These are phyloP conservation scores for Hydrotaea diabolus DNA, from an alignment of 2,888 invertebrate species.

Conservation along the genomic window DNA sequence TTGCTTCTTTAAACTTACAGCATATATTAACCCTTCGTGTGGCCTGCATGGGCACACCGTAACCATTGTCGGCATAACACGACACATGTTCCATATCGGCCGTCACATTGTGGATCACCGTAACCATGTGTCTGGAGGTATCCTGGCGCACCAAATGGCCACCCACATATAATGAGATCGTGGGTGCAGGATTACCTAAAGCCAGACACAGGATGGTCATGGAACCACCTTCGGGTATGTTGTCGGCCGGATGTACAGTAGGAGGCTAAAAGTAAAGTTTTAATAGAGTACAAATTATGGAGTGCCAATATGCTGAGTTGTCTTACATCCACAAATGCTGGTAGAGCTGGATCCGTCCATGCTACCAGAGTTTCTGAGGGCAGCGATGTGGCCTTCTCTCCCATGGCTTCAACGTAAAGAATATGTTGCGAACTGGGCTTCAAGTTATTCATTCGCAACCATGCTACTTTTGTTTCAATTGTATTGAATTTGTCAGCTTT, in stretches of 20 bases:
- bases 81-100: slow-evolving; percentile 92
- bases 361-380: slow-evolving; percentile 91
- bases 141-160: slow-evolving; percentile 90
- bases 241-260: slow-evolving; percentile 90
- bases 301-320: neutral
- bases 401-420: slow-evolving; percentile 88
- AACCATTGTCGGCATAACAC: slow-evolving; percentile 93
- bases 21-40: slow-evolving; percentile 90
- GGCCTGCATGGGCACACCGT: slow-evolving; percentile 93
- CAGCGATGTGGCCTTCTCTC: slow-evolving; percentile 86
- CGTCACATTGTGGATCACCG: slow-evolving; percentile 91
- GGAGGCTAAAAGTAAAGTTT: slow-evolving; percentile 84
- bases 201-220: slow-evolving; percentile 93
- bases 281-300: no score
- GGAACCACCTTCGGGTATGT: slow-evolving; percentile 91
- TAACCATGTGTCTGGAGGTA: slow-evolving; percentile 91
- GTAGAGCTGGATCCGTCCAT: slow-evolving; percentile 93
- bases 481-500: slow-evolving; percentile 84
- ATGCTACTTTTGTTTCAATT: slow-evolving; percentile 86
- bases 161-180: slow-evolving; percentile 89
- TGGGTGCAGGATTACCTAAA: slow-evolving; percentile 92
- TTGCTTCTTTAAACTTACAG: slow-evolving; percentile 86
- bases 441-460: slow-evolving; percentile 86
- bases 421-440: slow-evolving; percentile 92
- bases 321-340: slow-evolving; percentile 91